Percentiles rank a stretch among this genome's conserved stretches.
These are phyloP conservation scores for Prenolepis imparis DNA, from an alignment of 2,888 invertebrate species.

Conservation along the genomic window DNA sequence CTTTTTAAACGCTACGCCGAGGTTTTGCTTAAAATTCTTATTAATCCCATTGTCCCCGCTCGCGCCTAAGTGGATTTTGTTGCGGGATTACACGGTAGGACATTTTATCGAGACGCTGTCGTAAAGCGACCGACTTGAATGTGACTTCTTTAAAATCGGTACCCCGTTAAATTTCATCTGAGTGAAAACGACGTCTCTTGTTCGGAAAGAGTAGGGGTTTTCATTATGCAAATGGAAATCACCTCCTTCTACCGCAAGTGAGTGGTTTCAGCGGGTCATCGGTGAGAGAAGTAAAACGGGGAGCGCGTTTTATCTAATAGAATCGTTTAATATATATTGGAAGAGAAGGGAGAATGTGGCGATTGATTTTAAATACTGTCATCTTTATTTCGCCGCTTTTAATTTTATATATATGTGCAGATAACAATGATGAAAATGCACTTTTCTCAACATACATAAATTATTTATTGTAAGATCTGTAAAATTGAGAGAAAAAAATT, in stretches of 20 bases:
- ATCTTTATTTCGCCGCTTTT: neutral
- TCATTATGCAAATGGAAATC: constrained; percentile 37
- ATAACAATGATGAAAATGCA: neutral
- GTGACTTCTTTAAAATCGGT: constrained; percentile 22
- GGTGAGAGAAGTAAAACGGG: constrained; percentile 17
- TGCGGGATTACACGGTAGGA: constrained; percentile 32
- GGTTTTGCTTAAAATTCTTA: constrained; percentile 50
- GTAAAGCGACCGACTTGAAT: constrained; percentile 15
- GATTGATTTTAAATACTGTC: constrained; percentile 21
- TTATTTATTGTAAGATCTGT: neutral
- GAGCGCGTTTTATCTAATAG: neutral
- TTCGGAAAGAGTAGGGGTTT: constrained; percentile 16
- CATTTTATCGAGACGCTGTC: constrained; percentile 33
- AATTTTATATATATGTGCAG: neutral
- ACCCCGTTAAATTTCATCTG: constrained; percentile 6
- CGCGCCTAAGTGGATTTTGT: constrained; percentile 38
- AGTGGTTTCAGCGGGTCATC: constrained; percentile 7
- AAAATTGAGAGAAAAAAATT: neutral
- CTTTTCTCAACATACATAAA: neutral
- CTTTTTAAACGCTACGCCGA: constrained; percentile 7
- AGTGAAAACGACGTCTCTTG: constrained; percentile 26
- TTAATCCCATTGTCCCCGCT: neutral
- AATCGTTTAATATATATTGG: constrained; percentile 50
- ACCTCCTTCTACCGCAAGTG: neutral
- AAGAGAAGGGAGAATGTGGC: neutral